Base-by-base conservation (phyloP, 2,888 invertebrate species). In the Phyllotreta striolata region DNA sequence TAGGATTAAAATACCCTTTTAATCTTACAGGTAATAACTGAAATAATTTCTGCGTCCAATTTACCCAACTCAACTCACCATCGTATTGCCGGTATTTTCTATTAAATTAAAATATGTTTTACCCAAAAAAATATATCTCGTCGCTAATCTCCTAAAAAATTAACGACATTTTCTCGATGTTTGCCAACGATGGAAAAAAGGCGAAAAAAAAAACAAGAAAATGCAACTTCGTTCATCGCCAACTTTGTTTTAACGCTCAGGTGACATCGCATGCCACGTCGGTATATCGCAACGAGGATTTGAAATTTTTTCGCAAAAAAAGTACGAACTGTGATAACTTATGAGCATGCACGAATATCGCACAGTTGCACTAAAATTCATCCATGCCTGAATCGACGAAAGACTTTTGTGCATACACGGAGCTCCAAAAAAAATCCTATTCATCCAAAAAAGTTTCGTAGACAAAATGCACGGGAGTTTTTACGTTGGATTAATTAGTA, bases 261-360 rank as follows among this genome's bases (percentile, higher is more conserved):
- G 63, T 63, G 55, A 63, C 55, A 55, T 63, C 34, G 63, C 63
- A 63, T 63, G 63, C 54, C 44, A 44, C 52, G 60, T 54, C 52
- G 60, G 44, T 37, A 60, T 60, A 60, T 60, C 52, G 60, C 52
- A 59, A 10, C 35, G 49, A 35, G 52, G 52, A 37, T 60, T 63
- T 59, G 51, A 54, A 54, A 54, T 63, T 55, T 63, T 63, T 63
- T 58, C 24, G 40, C 47, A 58, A 58, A 63, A 63, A 58, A 59
- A 38, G 52, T 38, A 38, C 37, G 14, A 39, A 52, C 46, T 38
- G 38, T 43, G 59, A 63, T 63, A 54, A 59, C 43, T 55, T 63
- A 55, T 59, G 63, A 41, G 59, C 63, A 63, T 63, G 63, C 63
- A 63, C 63, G 54, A 63, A 59, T 59, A 55, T 63, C 63, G 63